Evolutionary conservation across 2,797 vertebrate species (phyloP).

Genomic region (Squalus acanthias): DNA sequence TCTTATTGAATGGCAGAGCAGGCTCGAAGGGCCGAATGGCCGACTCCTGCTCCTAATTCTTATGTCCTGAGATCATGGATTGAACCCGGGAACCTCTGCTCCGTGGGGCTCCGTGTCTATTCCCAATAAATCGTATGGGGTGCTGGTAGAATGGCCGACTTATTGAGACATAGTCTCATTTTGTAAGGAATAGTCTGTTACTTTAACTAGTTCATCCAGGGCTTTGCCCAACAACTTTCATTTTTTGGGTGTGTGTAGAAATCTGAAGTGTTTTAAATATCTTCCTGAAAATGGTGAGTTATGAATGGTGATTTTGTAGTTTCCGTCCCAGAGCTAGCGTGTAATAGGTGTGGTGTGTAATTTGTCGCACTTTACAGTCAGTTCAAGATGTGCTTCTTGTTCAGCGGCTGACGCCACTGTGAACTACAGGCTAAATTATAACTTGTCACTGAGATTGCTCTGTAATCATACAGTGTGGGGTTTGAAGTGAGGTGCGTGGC

Average conservation of each 20-base stretch:
- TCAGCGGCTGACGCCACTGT: not conserved
- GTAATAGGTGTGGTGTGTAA: not conserved
- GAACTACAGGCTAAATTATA: not conserved
- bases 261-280: too few species aligned
- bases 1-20: too few species aligned
- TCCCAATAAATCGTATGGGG: not conserved
- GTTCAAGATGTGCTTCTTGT: not conserved
- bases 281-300: not conserved
- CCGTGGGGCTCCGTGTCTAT: not conserved
- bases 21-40: too few species aligned
- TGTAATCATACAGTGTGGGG: not conserved
- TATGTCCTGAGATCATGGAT: too few species aligned
- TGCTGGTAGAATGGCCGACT: not conserved
- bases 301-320: not conserved
- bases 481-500: not conserved
- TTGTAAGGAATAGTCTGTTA: not conserved
- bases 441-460: not conserved
- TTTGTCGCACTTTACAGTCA: not conserved
- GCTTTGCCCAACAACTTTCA: not conserved
- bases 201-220: too few species aligned
- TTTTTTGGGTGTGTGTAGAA: too few species aligned
- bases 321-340: not conserved
- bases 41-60: too few species aligned
- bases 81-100: not conserved
- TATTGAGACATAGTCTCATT: not conserved